phyloP scores from a whole-genome alignment of 2,797 vertebrate genomes.

The Mastacembelus armatus region DNA sequence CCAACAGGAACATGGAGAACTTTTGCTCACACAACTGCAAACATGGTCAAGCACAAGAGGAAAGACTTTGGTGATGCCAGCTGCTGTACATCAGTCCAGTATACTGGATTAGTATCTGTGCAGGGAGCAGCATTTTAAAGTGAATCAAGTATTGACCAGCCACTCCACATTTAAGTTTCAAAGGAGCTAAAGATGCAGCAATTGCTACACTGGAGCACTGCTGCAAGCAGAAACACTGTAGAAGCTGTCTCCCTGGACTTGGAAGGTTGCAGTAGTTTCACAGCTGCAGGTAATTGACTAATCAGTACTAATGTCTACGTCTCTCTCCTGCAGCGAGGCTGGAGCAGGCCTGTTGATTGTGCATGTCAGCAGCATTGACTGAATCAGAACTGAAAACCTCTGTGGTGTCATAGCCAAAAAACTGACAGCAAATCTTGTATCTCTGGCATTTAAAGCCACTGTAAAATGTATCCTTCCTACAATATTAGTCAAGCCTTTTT shows the following conservation, averaged over 20 bases:
- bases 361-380: slow-evolving; percentile 27
- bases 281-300: slow-evolving; percentile 33
- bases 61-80: not conserved
- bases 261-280: slow-evolving; percentile 22
- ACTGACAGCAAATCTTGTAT: too few species aligned
- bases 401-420: not conserved
- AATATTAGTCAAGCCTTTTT: too few species aligned
- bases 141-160: too few species aligned
- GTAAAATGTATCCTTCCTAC: too few species aligned
- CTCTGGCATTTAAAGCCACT: too few species aligned
- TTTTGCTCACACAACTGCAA: not conserved
- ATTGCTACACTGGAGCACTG: too few species aligned
- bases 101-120: not conserved
- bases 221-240: too few species aligned
- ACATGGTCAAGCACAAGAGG: not conserved
- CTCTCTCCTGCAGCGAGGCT: slow-evolving; percentile 23
- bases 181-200: not conserved
- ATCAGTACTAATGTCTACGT: slow-evolving; percentile 25
- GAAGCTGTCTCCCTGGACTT: too few species aligned
- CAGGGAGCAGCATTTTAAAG: too few species aligned
- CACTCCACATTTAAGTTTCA: too few species aligned
- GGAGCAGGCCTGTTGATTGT: slow-evolving; percentile 21
- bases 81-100: not conserved
- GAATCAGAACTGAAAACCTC: slow-evolving; percentile 20
- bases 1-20: not conserved